phyloP scores from a whole-genome alignment of 2,797 vertebrate genomes.

The Mormyrus hasselquistii region DNA sequence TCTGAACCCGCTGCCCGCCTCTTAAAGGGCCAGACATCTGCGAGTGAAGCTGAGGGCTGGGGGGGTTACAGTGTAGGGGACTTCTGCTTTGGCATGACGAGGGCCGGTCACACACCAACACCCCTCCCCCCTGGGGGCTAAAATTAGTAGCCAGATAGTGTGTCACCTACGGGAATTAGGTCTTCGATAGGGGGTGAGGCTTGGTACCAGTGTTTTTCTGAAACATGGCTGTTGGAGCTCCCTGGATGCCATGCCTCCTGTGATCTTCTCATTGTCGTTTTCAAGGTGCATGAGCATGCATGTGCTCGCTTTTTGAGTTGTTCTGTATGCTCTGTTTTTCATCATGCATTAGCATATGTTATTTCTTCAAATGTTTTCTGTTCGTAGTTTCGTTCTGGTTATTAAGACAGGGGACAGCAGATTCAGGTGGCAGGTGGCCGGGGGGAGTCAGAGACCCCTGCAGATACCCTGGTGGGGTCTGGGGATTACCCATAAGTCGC shows the following conservation, averaged over 20 bases:
- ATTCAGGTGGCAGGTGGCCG: background rate
- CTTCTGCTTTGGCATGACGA: background rate
- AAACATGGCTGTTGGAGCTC: background rate
- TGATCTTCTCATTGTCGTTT: background rate
- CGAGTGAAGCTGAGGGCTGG: background rate
- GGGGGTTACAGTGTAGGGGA: background rate
- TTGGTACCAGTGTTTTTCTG: background rate
- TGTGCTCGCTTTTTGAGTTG: background rate
- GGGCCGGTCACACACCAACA: background rate
- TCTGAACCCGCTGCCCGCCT: conserved; percentile 54
- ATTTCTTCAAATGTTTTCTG: background rate
- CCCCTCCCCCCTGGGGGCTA: background rate
- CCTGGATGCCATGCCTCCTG: background rate
- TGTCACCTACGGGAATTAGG: conserved; percentile 22
- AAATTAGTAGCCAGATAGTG: conserved; percentile 25
- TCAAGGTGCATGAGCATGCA: background rate
- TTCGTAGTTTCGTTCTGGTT: background rate
- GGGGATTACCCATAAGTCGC: background rate
- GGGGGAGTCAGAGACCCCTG: background rate
- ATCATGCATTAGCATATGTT: background rate
- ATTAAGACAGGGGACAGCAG: background rate
- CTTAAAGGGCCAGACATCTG: conserved; percentile 62
- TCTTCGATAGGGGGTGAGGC: background rate
- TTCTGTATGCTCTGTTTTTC: background rate
- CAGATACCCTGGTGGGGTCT: background rate